Evolutionary conservation across 2,888 invertebrate genomes (phyloP).

Genomic region (Scaptomyza parva): DNA sequence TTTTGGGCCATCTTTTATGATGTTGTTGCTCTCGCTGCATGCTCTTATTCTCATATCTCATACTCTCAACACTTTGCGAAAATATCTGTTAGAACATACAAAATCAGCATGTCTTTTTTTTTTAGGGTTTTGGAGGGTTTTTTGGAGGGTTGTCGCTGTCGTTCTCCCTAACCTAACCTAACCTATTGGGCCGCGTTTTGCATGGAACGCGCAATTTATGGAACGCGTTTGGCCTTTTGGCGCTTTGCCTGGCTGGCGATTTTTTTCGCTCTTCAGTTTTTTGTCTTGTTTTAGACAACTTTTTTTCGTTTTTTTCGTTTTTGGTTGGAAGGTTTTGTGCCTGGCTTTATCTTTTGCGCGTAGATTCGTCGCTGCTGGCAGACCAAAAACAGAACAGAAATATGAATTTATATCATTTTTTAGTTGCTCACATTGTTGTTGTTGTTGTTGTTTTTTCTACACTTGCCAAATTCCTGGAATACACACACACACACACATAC

Average conservation of each 20-base stretch:
- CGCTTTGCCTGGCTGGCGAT: slow-evolving; percentile 44
- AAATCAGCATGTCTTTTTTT: slow-evolving; percentile 48
- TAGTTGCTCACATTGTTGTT: slow-evolving; percentile 26
- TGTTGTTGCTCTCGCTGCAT: too few relatives aligned
- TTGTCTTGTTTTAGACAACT: background rate
- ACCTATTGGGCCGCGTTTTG: slow-evolving; percentile 49
- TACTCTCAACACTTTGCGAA: slow-evolving; percentile 18
- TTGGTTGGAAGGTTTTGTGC: slow-evolving; percentile 27
- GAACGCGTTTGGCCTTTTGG: slow-evolving; percentile 71
- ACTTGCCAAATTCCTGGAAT: slow-evolving; percentile 63
- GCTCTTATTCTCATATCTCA: slow-evolving; percentile 1
- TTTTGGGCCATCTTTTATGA: background rate
- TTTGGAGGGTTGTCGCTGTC: slow-evolving; percentile 36
- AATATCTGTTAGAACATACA: slow-evolving; percentile 28
- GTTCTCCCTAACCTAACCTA: too few relatives aligned
- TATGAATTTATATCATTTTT: slow-evolving; percentile 60
- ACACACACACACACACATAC: slow-evolving; percentile 5
- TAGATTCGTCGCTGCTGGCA: slow-evolving; percentile 55
- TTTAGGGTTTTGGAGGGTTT: too few relatives aligned
- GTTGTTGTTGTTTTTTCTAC: slow-evolving; percentile 28
- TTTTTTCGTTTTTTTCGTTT: slow-evolving; percentile 30
- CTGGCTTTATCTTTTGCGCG: slow-evolving; percentile 59
- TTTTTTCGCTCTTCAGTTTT: slow-evolving; percentile 1
- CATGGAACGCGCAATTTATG: slow-evolving; percentile 68
- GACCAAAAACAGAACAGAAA: slow-evolving; percentile 56